Conservation (phyloP, 1,140 invertebrate species). For the Heliconius nattereri region DNA sequence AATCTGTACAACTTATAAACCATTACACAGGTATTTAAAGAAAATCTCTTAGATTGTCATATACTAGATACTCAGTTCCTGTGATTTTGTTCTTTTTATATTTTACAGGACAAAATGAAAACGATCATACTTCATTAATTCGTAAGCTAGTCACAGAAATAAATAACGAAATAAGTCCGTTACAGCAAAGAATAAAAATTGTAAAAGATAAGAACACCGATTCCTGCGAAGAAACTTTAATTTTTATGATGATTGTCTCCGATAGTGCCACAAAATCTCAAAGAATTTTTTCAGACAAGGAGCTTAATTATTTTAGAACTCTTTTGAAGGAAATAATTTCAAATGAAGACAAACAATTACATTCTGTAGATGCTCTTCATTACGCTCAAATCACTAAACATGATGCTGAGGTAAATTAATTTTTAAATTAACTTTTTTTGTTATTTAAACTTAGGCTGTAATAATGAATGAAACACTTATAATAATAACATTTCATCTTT, state of each 20-base stretch:
- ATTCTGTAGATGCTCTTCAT: constrained; percentile 12
- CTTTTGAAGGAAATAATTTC: constrained; percentile 68
- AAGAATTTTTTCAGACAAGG: constrained; percentile 55
- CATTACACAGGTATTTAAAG: neutral
- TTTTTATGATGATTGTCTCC: constrained; percentile 65
- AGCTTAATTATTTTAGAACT: constrained; percentile 67
- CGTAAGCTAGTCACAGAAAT: constrained; percentile 55
- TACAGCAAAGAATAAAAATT: constrained; percentile 67
- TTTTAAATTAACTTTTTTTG: neutral
- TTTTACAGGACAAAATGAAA: neutral
- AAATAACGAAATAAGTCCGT: constrained; percentile 63
- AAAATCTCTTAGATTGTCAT: neutral
- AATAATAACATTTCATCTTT: too few relatives aligned
- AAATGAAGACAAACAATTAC: constrained; percentile 61
- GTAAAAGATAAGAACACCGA: constrained; percentile 61
- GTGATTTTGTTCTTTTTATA: neutral
- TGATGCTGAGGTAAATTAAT: neutral
- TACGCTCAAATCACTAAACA: neutral
- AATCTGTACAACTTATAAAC: neutral
- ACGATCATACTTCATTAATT: neutral
- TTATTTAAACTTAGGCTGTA: neutral
- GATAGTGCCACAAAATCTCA: constrained; percentile 70
- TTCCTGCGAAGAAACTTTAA: constrained; percentile 52
- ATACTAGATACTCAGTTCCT: neutral
- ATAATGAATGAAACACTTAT: too few relatives aligned